Evolutionary conservation across 2,113 vertebrate species (phyloP).

Genomic region (Meriones unguiculatus): DNA sequence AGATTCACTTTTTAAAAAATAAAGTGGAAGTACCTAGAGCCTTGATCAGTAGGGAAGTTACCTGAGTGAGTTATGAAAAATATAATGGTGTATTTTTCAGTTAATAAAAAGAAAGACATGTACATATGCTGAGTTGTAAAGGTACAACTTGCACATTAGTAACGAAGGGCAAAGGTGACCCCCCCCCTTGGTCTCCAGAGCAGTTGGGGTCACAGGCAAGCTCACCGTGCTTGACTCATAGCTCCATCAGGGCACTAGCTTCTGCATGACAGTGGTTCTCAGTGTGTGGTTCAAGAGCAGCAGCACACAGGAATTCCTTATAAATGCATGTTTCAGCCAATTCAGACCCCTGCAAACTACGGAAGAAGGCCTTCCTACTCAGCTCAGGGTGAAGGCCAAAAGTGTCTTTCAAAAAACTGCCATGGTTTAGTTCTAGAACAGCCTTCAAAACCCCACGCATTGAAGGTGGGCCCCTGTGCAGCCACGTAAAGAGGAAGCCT

Average conservation of each 20-base stretch:
- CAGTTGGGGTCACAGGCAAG: neutral
- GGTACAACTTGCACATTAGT: neutral
- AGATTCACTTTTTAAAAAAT: neutral
- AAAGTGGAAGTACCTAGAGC: constrained; percentile 5
- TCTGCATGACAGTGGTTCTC: neutral
- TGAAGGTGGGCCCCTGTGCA: neutral
- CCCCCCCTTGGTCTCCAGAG: neutral
- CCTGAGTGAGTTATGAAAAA: neutral
- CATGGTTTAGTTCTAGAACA: neutral
- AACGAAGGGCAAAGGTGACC: neutral
- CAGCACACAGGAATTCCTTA: neutral
- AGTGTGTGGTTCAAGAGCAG: neutral
- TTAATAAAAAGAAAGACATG: neutral
- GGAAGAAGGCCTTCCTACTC: neutral
- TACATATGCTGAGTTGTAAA: neutral
- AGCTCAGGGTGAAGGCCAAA: neutral
- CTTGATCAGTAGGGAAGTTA: neutral
- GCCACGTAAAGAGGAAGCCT: neutral
- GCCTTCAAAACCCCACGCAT: neutral
- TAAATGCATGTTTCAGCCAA: neutral
- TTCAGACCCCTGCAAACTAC: neutral
- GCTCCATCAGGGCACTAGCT: neutral
- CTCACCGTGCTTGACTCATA: neutral
- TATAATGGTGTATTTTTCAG: neutral
- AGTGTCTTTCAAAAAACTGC: neutral